Evolutionary conservation across 2,888 invertebrate genomes (phyloP), one percentile per base, ranked within the genome.

Genomic region (Amblyjoppa fuscipennis): DNA sequence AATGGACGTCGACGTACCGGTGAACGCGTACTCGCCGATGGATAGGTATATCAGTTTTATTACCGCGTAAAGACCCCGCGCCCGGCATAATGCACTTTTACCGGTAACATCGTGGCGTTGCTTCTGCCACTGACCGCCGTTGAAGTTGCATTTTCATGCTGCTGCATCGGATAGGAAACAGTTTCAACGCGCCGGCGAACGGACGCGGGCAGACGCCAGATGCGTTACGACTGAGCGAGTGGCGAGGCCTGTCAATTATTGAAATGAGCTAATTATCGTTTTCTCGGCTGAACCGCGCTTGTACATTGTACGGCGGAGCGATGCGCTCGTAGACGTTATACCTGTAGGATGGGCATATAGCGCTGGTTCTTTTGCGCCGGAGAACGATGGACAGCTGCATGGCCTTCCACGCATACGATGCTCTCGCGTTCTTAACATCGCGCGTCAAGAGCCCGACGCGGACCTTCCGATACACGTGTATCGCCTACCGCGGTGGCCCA

Each of bases 241-340:
- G 81, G 82, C 75, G 85, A 83, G 87, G 91, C 88, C 92, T 93
- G 92, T 94, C 93, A 93, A 93, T 94, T 94, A 94, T 94, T 93
- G 92, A 93, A 94, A 94, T 93, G 92, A 93, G 93, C 93, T 93
- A 93, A 94, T 93, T 93, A 93, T 94, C 92, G 92, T 93, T 92
- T 92, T 90, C 92, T 92, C 90, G 86, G 80, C 86, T 81, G 66
- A 86, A 81, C 69, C 80, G 89, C 86, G 38, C 78, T 53, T 70
- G 66, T 51, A 56, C 56, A 73, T 38, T 49, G 6, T 74, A 53
- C 16, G 41, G 31, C 13, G 9, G 49, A 41, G 51, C 53, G 66
- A 38, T 51, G n/a, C 31, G 9, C 28, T 78, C 31, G 64, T 53
- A 53, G 28, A 20, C n/a, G 38, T 28, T 38, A 49, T 64, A 28